A percentile compares a stretch with the other conserved stretches of the same genome.
These are phyloP conservation scores for Drosophila albomicans DNA, from an alignment of 1,140 invertebrate species.

Conservation along the genomic window DNA sequence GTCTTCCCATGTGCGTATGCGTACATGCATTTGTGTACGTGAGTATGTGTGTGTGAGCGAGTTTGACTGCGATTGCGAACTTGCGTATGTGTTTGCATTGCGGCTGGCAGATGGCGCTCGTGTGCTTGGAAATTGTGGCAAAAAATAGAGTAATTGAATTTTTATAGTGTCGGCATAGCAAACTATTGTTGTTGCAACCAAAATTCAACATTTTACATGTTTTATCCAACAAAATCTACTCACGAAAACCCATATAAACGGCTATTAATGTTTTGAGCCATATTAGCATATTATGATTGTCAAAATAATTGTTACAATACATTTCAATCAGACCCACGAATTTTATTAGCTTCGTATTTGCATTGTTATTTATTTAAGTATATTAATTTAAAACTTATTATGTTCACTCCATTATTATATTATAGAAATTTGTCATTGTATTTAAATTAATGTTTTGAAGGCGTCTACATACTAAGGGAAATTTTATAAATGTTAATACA, in stretches of 20 bases:
- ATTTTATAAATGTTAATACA: too few species aligned
- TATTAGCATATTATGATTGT: too few species aligned
- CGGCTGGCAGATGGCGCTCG: slow-evolving; percentile 55
- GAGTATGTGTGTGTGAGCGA: background rate
- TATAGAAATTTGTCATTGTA: too few species aligned
- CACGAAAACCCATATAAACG: background rate
- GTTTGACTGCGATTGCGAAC: background rate
- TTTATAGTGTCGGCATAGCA: slow-evolving; percentile 54
- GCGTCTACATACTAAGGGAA: too few species aligned
- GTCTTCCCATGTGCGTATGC: background rate
- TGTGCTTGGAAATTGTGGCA: slow-evolving; percentile 19
- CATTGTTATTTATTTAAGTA: too few species aligned
- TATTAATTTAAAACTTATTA: too few species aligned
- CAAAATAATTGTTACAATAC: too few species aligned
- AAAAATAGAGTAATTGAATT: slow-evolving; percentile 80
- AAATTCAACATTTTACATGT: background rate
- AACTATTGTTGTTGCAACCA: slow-evolving; percentile 21
- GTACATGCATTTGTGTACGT: background rate
- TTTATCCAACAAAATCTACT: background rate
- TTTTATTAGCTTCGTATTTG: too few species aligned
- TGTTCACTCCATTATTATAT: too few species aligned
- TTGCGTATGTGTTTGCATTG: slow-evolving; percentile 54
- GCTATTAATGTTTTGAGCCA: too few species aligned
- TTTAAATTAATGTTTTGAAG: too few species aligned
- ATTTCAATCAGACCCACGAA: too few species aligned